Evolutionary conservation across 2,113 vertebrate genomes (phyloP).

Genomic region (Jacana jacana): DNA sequence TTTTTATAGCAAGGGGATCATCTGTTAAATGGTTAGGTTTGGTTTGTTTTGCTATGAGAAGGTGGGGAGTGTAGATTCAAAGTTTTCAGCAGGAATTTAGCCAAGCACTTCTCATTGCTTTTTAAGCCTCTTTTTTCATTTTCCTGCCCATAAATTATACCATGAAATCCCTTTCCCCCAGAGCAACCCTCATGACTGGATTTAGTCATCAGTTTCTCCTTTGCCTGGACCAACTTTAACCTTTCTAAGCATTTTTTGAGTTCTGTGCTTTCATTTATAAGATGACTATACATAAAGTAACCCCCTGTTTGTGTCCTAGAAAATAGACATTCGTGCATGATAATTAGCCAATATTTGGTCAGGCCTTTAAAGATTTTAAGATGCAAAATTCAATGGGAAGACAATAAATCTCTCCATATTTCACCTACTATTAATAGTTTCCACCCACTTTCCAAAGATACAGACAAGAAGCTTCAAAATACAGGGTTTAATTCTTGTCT

Average conservation of each 20-base stretch:
- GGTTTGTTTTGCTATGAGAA: constrained; percentile 6
- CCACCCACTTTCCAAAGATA: neutral
- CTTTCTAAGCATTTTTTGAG: neutral
- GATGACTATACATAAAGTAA: neutral
- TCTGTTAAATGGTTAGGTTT: constrained; percentile 30
- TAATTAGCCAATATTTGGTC: neutral
- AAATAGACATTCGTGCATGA: neutral
- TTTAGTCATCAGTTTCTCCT: neutral
- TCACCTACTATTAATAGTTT: neutral
- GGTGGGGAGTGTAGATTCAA: neutral
- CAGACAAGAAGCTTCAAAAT: neutral
- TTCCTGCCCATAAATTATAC: constrained; percentile 17
- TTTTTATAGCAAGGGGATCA: constrained; percentile 45
- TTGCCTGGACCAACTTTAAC: neutral
- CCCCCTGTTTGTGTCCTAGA: neutral
- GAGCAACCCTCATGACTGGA: neutral
- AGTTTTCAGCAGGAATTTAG: constrained; percentile 2
- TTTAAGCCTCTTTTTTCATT: constrained; percentile 15
- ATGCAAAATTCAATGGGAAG: neutral
- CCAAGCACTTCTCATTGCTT: neutral
- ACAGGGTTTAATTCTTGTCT: neutral
- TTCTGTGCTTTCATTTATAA: neutral
- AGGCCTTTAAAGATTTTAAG: neutral
- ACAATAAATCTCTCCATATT: neutral
- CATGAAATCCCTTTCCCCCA: neutral